Evolutionary conservation across 2,888 invertebrate genomes (phyloP), one percentile per base, ranked within the genome.

Genomic region (Helleia helle): DNA sequence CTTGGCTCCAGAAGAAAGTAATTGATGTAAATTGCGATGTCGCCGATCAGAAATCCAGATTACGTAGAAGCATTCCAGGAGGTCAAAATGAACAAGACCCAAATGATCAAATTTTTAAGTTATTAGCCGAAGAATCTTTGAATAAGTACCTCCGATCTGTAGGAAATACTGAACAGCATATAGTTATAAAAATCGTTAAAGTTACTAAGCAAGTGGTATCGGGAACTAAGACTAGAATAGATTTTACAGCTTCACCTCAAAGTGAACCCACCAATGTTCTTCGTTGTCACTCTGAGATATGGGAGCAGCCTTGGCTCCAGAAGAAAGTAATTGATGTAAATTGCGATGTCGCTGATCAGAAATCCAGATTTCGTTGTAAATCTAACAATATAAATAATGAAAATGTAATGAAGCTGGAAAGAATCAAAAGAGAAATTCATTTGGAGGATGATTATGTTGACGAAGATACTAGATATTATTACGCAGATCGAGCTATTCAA

Each of bases 291-390:
- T 59, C 89, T 25, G 51, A 65, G 40, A 74, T 88, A 36, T 88
- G 86, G 87, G 73, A 84, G 25, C 76, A 71, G 25, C 83, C 87
- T 4, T 89, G 89, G 89, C 26, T 83, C 13, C 67, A 70, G 30
- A 44, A 41, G 1, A 70, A 73, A 36, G 61, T 72, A 25, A 65
- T 72, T 41, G 54, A 66, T 30, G 69, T 84, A 1, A 50, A 56
- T 17, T 77, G 85, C 49, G 53, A 58, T 22, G 66, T 57, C 37
- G 56, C 56, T 14, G 4, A 24, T 24, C 38, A 11, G 34, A 45
- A 49, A 7, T 29, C 28, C 4, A 46, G 51, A 34, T 29, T 44
- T 3, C n/a, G n/a, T n/a, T n/a, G n/a, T n/a, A n/a, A n/a, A 31
- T 24, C 3, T 17, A 36, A 41, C 46, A 50, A 41, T 28, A 22